Conservation (phyloP, 1,140 invertebrate genomes). For the Pseudobourletiella spinata region DNA sequence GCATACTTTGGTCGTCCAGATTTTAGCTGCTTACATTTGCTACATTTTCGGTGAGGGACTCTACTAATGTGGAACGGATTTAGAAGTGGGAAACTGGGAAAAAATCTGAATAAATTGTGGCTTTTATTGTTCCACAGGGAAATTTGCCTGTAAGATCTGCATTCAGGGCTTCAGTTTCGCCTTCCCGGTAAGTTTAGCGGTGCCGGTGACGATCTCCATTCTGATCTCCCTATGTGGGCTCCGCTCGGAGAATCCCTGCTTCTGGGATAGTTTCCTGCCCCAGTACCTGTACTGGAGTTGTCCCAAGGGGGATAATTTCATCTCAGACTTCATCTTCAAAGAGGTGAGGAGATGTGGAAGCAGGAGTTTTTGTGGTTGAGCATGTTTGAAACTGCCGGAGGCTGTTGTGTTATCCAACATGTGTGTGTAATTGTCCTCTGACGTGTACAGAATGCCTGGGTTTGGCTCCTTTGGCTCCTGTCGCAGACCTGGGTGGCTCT, state of each 20-base stretch:
- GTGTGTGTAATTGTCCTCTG: no score
- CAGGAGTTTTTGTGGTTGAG: no score
- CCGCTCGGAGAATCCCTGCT: constrained; percentile 72
- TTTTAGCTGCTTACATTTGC: constrained; percentile 71
- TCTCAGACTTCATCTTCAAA: constrained; percentile 73
- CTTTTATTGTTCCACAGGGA: constrained; percentile 52
- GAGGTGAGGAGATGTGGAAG: no score
- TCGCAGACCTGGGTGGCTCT: constrained; percentile 92
- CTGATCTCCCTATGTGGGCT: constrained; percentile 81
- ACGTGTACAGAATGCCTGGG: constrained; percentile 74
- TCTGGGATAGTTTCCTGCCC: constrained; percentile 73
- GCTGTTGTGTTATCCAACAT: no score
- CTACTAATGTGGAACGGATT: no score
- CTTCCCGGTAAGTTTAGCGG: constrained; percentile 83
- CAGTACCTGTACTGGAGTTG: constrained; percentile 85
- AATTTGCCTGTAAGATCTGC: constrained; percentile 92
- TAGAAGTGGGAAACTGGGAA: no score
- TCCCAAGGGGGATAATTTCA: constrained; percentile 61
- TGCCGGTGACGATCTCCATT: constrained; percentile 78
- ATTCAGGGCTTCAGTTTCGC: constrained; percentile 95
- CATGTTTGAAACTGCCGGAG: no score
- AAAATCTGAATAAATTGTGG: no score
- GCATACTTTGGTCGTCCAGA: constrained; percentile 71
- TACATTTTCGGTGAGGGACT: constrained; percentile 67
- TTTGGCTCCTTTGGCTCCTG: constrained; percentile 86